Base-by-base conservation (phyloP, 2,797 vertebrate genomes). In the Percopsis omiscomaycus region DNA sequence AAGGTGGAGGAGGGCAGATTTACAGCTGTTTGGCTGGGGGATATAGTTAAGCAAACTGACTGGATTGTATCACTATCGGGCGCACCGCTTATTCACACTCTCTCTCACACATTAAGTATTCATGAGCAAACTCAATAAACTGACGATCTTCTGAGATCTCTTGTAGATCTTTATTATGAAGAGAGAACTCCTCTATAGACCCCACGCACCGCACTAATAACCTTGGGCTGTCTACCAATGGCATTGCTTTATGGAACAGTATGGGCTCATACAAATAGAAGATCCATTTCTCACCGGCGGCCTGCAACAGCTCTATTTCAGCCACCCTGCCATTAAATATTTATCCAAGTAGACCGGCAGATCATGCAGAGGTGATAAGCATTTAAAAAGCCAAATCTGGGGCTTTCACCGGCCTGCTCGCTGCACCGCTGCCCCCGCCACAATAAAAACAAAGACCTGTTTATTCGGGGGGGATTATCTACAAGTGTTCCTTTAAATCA, bases 401-500 rank as follows among this genome's bases (percentile, higher is more conserved):
- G 52, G 68, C 59, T 70, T 74, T 75, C 71, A 22, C 29, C 45
- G 27, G 56, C 13, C 55, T 52, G 22, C 46, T 50, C 54, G 27
- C 53, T 49, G 59, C 62, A 49, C 61, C 30, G 53, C 66, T 68
- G 68, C 5, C 62, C 71, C 56, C 44, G 66, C 53, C 60, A 52
- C 61, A 53, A 59, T 56, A 61, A 70, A 46, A 80, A 84, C 87
- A 91, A 84, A 82, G 79, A 83, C 64, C 76, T 73, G 62, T 86
- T 88, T 67, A 73, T 87, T 87, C 81, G 64, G 86, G 88, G 22
- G 70, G 81, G 78, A 91, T 92, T 88, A 93, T 88, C 89, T 86
- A 88, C 85, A 87, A 92, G 81, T 87, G 86, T 84, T 89, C 84
- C 80, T 90, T 92, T 94, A 91, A 91, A 91, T 92, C 92, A 92